Evolutionary conservation across 2,113 vertebrate species (phyloP).

Genomic region (Parus major): DNA sequence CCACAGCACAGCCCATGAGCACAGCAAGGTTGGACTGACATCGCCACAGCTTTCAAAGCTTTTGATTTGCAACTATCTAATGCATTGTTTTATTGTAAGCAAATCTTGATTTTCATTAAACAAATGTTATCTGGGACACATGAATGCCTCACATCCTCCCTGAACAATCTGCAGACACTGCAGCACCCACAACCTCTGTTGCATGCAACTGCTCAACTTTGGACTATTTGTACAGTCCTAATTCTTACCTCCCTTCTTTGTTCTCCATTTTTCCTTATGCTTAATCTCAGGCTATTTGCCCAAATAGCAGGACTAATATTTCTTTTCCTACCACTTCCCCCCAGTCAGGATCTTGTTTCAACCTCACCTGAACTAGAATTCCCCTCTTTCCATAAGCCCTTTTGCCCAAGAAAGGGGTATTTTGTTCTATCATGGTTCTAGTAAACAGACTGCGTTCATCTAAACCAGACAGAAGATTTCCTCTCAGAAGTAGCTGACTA

Average conservation of each 20-base stretch:
- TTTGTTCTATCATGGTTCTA: neutral
- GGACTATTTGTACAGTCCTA: fast-evolving
- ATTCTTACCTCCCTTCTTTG: neutral
- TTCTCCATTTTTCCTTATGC: neutral
- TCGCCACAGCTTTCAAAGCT: neutral
- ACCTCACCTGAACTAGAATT: neutral
- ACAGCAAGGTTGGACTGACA: neutral
- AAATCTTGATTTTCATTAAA: neutral
- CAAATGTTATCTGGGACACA: neutral
- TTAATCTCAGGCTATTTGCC: neutral
- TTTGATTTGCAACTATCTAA: neutral
- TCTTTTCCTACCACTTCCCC: neutral
- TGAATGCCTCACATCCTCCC: neutral
- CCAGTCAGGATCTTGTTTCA: neutral
- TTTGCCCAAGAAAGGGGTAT: fast-evolving
- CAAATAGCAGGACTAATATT: neutral
- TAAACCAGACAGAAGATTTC: neutral
- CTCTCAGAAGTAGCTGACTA: neutral
- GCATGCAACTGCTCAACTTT: neutral
- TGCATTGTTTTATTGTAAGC: neutral
- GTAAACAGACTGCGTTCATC: neutral
- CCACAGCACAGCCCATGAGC: neutral
- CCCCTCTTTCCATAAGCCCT: neutral
- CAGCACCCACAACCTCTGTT: neutral
- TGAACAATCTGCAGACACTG: neutral